Evolutionary conservation across 35 echinoderm and acorn worm species (phyloP).

Genomic region (Heliocidaris tuberculata): DNA sequence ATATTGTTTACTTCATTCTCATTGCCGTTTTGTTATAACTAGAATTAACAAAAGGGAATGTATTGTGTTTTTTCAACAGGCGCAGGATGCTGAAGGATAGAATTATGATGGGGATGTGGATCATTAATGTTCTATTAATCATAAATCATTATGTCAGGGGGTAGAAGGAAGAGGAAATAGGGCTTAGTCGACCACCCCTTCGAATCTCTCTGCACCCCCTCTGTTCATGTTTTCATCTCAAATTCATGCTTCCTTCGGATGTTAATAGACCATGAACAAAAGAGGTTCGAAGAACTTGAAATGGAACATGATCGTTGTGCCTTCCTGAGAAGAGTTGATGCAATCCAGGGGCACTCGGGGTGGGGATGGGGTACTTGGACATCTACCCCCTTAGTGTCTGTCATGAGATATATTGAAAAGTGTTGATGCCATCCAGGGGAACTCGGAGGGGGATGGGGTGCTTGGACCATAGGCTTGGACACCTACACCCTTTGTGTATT

Average conservation of each 20-base stretch:
- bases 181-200: background rate
- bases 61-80: background rate
- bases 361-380: too few relatives aligned
- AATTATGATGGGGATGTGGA: background rate
- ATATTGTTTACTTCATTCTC: too few relatives aligned
- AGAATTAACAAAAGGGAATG: background rate
- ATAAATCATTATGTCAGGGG: background rate
- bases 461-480: too few relatives aligned
- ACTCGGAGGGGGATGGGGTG: too few relatives aligned
- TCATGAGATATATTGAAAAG: too few relatives aligned
- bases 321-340: background rate
- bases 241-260: background rate
- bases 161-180: background rate
- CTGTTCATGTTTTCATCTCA: background rate
- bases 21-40: background rate
- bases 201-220: background rate
- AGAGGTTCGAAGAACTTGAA: background rate
- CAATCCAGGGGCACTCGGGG: too few relatives aligned
- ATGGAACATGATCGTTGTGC: background rate
- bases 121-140: constrained; percentile 19
- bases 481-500: background rate
- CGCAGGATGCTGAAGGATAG: background rate
- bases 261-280: background rate
- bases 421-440: too few relatives aligned
- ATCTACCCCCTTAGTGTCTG: too few relatives aligned